Evolutionary conservation across 2,113 vertebrate genomes (phyloP).

Genomic region (Charina bottae): DNA sequence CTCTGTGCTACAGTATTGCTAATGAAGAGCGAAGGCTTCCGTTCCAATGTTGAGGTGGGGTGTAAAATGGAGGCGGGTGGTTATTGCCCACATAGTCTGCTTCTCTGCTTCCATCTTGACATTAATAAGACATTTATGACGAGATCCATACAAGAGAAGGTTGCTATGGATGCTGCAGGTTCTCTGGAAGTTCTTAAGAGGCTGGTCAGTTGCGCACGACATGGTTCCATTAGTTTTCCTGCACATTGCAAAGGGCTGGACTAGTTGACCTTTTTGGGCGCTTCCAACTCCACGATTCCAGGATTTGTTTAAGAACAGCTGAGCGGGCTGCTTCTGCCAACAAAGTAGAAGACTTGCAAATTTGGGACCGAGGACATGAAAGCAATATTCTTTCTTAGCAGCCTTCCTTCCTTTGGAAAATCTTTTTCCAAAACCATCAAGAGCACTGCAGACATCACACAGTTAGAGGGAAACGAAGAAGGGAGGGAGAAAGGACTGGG

Average conservation of each 20-base stretch:
- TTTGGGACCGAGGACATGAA: conserved; percentile 31
- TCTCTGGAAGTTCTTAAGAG: background rate
- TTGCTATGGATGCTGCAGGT: background rate
- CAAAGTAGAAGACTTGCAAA: background rate
- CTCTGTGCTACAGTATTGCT: background rate
- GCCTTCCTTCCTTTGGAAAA: conserved; percentile 17
- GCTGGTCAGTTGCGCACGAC: background rate
- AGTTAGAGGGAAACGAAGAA: no score
- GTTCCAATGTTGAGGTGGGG: background rate
- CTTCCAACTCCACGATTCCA: background rate
- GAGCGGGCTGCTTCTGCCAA: background rate
- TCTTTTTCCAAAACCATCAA: no score
- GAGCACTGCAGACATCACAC: no score
- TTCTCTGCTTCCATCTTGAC: background rate
- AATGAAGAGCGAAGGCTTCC: background rate
- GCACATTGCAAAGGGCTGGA: background rate
- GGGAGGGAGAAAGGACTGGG: no score
- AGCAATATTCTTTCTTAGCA: conserved; percentile 25
- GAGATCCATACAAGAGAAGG: background rate
- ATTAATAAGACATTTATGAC: background rate
- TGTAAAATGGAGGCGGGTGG: background rate
- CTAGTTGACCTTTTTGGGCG: background rate
- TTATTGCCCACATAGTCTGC: no score
- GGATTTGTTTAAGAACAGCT: background rate
- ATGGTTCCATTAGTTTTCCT: background rate